Evolutionary conservation across 2,113 vertebrate genomes (phyloP).

Genomic region (Gallinago undulata): DNA sequence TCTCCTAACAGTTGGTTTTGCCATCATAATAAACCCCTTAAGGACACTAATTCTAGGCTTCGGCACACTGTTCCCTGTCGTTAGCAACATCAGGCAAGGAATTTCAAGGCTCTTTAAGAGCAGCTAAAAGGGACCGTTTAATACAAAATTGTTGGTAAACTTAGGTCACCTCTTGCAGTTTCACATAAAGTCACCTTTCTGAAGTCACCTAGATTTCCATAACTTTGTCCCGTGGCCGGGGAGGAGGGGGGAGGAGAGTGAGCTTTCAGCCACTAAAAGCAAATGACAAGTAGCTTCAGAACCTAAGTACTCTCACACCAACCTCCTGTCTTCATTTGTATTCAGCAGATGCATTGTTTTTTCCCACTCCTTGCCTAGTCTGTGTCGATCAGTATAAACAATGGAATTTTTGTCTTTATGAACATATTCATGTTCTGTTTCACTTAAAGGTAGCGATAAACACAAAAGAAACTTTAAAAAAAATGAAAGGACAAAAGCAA

Average conservation of each 20-base stretch:
- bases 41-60: conserved; percentile 28
- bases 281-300: conserved; percentile 44
- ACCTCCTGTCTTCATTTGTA: conserved; percentile 73
- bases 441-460: conserved; percentile 38
- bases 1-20: conserved; percentile 14
- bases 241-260: neutral
- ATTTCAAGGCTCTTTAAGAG: neutral
- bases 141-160: neutral
- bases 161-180: neutral
- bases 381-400: conserved; percentile 68
- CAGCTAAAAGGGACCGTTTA: neutral
- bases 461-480: neutral
- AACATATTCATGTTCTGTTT: conserved; percentile 58
- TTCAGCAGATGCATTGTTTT: conserved; percentile 55
- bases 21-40: conserved; percentile 36
- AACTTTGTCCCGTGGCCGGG: neutral
- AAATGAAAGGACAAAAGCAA: neutral
- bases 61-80: neutral
- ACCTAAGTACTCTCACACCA: neutral
- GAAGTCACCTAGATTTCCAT: neutral
- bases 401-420: conserved; percentile 70
- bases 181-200: neutral
- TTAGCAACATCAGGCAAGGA: neutral
- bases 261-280: neutral
- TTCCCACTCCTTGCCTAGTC: conserved; percentile 60